Percentiles rank a stretch among this genome's conserved stretches.
phyloP scores from a whole-genome alignment of 2,113 vertebrate genomes.

The Eidolon helvum region DNA sequence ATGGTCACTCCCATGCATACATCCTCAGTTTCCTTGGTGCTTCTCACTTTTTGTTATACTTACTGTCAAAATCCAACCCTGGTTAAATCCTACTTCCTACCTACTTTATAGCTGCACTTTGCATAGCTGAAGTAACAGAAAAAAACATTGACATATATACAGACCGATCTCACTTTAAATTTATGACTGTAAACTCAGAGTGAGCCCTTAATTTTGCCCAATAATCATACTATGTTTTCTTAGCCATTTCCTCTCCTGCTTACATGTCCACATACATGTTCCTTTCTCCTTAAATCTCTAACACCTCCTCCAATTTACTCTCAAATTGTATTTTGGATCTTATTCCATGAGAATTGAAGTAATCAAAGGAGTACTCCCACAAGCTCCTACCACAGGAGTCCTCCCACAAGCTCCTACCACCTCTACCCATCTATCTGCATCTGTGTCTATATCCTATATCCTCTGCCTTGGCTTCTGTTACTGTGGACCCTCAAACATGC shows the following conservation, averaged over 20 bases:
- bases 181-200: conserved; percentile 18
- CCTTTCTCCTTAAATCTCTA: conserved; percentile 21
- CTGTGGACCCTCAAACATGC: neutral
- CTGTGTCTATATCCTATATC: neutral
- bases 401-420: neutral
- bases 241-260: neutral
- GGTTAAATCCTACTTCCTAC: neutral
- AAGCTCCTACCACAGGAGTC: neutral
- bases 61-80: neutral
- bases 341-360: neutral
- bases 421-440: neutral
- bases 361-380: neutral
- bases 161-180: conserved; percentile 29
- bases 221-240: neutral
- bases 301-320: neutral
- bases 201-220: neutral
- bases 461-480: conserved; percentile 18
- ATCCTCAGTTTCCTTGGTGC: neutral
- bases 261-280: neutral
- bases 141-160: conserved; percentile 12
- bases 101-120: neutral
- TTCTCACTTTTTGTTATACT: neutral
- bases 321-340: neutral
- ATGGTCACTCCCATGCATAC: neutral
- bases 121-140: neutral